phyloP scores from a whole-genome alignment of 1,140 invertebrate genomes.

The Drosophila nannoptera region DNA sequence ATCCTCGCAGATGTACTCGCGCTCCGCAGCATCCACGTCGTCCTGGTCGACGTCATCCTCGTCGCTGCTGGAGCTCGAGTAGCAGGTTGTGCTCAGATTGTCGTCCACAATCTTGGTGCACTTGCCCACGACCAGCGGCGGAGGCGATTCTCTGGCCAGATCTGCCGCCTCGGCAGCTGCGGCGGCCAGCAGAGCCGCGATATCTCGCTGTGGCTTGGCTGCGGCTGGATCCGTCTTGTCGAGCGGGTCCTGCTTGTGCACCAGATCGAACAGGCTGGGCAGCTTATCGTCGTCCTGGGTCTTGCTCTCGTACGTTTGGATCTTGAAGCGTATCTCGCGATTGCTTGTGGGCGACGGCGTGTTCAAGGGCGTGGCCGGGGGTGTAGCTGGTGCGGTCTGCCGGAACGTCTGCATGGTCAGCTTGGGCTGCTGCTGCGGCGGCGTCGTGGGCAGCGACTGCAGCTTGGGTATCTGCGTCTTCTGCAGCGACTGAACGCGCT shows the following conservation, averaged over 20 bases:
- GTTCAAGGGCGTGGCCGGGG: constrained; percentile 51
- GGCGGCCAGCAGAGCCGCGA: constrained; percentile 52
- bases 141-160: constrained; percentile 60
- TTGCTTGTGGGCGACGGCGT: constrained; percentile 59
- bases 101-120: constrained; percentile 69
- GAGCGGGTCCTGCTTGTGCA: constrained; percentile 80
- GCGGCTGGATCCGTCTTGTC: constrained; percentile 16
- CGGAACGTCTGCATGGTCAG: constrained; percentile 74
- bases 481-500: constrained; percentile 69
- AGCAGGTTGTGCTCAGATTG: constrained; percentile 56
- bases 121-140: constrained; percentile 67
- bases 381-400: constrained; percentile 30
- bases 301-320: constrained; percentile 76
- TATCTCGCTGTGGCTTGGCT: constrained; percentile 36
- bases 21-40: constrained; percentile 57
- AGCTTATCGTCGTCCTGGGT: constrained; percentile 77
- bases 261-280: constrained; percentile 84
- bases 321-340: constrained; percentile 74
- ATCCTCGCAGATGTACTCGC: constrained; percentile 74
- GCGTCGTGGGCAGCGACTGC: constrained; percentile 49
- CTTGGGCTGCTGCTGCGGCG: constrained; percentile 54
- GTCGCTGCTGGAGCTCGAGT: constrained; percentile 71
- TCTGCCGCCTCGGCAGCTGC: constrained; percentile 59
- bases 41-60: constrained; percentile 66
- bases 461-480: constrained; percentile 74